Percentiles rank a stretch among this genome's conserved stretches.
These are phyloP conservation scores for Manduca sexta DNA, from an alignment of 1,140 invertebrate species.

Conservation along the genomic window DNA sequence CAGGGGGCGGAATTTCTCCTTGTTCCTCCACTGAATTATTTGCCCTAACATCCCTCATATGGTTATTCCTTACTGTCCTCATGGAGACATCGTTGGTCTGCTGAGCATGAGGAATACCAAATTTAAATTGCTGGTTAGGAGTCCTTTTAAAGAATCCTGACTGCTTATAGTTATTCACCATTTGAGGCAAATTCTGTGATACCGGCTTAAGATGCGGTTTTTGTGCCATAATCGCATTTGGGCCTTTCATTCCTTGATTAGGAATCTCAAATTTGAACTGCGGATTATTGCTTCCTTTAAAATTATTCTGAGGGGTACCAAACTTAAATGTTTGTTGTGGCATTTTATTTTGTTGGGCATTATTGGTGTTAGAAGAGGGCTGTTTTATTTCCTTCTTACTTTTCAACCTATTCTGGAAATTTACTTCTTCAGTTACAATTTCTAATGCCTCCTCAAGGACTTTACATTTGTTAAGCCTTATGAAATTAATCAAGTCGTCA, in stretches of 20 bases:
- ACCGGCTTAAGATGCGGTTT: background rate
- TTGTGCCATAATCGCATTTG: background rate
- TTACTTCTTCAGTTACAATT: too few relatives aligned
- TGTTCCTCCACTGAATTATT: background rate
- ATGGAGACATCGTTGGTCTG: background rate
- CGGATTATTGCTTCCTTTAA: background rate
- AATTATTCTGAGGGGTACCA: background rate
- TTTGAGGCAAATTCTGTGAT: background rate
- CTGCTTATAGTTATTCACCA: background rate
- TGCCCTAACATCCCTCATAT: background rate
- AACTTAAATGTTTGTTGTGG: background rate
- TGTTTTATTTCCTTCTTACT: too few relatives aligned
- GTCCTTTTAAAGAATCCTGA: background rate
- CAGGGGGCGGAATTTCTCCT: background rate
- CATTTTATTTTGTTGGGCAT: background rate
- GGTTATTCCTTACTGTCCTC: background rate
- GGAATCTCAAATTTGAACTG: too few relatives aligned
- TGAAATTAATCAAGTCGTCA: too few relatives aligned
- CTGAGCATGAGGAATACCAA: background rate
- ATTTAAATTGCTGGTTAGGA: conserved; percentile 1
- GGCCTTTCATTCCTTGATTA: too few relatives aligned
- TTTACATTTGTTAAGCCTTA: too few relatives aligned
- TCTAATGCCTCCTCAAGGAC: too few relatives aligned
- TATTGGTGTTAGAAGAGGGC: background rate
- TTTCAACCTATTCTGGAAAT: too few relatives aligned